Evolutionary conservation across 2,888 invertebrate genomes (phyloP), one percentile per base, ranked within the genome.

Genomic region (Rotaria macrura): DNA sequence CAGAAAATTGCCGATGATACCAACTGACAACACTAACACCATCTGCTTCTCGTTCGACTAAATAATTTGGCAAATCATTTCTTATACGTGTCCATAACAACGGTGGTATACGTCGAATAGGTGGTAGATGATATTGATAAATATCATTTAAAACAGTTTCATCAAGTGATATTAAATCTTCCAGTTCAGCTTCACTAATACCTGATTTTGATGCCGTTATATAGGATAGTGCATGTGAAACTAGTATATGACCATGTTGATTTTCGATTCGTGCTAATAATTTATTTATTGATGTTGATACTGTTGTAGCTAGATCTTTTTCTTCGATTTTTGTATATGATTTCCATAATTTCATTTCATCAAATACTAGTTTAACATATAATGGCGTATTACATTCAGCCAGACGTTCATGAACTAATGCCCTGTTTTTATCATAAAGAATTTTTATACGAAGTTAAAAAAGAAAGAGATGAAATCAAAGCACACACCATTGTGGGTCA

Each of bases 11-110:
- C 85, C 96, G 92, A 90, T 98, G 97, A 90, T 97, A 98, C 98
- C 98, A 99, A 91, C 96, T 96, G 92, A 98, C 94, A 2, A 99
- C 98, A 89, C 95, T 96, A 0, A 97, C 97, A 0, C 97, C 97
- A 89, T 97, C 98, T 0, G 98, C 98, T 89, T 98, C 97, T 10
- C 97, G 93, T 91, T 99, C 98, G 3, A 96, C 95, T 85, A 99
- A 92, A 90, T 99, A 99, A 91, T 89, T 96, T 0, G 97, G 97
- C 49, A 99, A 92, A 92, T 98, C 97, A 90, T 96, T 97, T 72
- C 97, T 93, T 87, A 99, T 97, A 89, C 98, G 93, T 0, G 97
- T 97, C 98, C 98, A 99, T 49, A 98, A 91, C 38, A 98, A 91
- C 0, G 97, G 97, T 0, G 97, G 97, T 87, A 98, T 98, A 87